Base-by-base conservation (phyloP, 2,113 vertebrate species). In the Scomber scombrus region DNA sequence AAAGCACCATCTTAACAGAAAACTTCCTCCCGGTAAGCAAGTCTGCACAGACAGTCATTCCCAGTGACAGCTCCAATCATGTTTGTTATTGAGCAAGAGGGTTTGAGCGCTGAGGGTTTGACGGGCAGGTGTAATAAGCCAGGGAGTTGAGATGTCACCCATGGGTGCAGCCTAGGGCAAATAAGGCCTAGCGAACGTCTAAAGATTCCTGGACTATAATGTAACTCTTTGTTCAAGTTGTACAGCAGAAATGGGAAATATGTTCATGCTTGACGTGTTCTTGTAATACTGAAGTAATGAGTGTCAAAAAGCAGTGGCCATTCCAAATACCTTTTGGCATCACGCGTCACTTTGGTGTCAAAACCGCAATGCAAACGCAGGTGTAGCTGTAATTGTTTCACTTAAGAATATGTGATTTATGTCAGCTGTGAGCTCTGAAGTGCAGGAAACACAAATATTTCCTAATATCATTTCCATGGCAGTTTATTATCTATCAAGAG, bases 41-140 rank as follows among this genome's bases (percentile, higher is more conserved):
- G 80, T 71, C 75, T 75, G 72, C n/a, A 10, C 70, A 71, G 77
- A 40, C 29, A 82, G 75, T 82, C 84, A 63, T 29, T 77, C 58
- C 19, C 47, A 58, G 23, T 45, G 80, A 92, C 87, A 80, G 85
- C 82, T 90, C 64, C 11, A 58, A 73, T 80, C 81, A 61, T 88
- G 89, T 86, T 86, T 86, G 87, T 86, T 91, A 78, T 80, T 64
- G 83, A 73, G 88, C 88, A 81, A 86, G 77, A 75, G 74, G 80
- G 23, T 26, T 64, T 81, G 75, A 86, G 80, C 83, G 64, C 47
- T 4, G 3, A 78, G 40, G 40, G 75, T 50, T 83, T 95, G 94
- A 95, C 57, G 29, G 91, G 88, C 93, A 92, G 92, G 91, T 92
- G 90, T 94, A 94, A 95, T 95, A 94, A 91, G 56, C 76, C 90